Base-by-base conservation (phyloP, 2,113 vertebrate species). In the Hypocryptadius cinnamomeus region DNA sequence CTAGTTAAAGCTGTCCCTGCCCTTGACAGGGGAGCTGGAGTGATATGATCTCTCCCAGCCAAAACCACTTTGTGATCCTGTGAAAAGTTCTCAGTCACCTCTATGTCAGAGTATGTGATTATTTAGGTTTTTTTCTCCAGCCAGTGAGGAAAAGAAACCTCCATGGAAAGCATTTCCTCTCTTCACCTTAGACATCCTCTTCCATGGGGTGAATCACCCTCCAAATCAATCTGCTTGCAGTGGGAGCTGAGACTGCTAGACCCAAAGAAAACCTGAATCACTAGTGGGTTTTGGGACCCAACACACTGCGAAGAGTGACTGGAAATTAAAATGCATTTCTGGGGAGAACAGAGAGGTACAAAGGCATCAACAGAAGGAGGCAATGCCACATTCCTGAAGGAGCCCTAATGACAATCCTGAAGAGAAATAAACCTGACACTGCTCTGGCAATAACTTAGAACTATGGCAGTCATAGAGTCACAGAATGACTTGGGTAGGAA, bases 71-170 rank as follows among this genome's bases (percentile, higher is more conserved):
- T 60, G 30, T 31, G 30, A 54, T 47, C 27, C 47, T 54, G 5
- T 35, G n/a, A 47, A 15, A 69, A 23, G 15, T 66, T 20, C 21
- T 87, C 48, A 76, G 9, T 4, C 8, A 16, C 5, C 30, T 42
- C 33, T 31, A 0, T 12, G 10, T 48, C 39, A n/a, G 22, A 56
- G 27, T 44, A 79, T 0, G 0, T 7, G 7, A 4, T 50, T 85
- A 81, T 89, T 78, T 63, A 48, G 20, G 35, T 37, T 63, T 71
- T 71, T 39, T 56, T 4, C 14, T 68, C 27, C 24, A 60, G 9
- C 3, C 44, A 56, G 6, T 7, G 14, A 81, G 74, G 18, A 63
- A 39, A 35, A 5, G 7, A 70, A 77, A 78, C 8, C 13, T 64
- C 16, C 14, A 12, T 15, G 14, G 40, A 60, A 23, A 59, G 1